Evolutionary conservation across 2,113 vertebrate genomes (phyloP).

Genomic region (Aythya baeri): DNA sequence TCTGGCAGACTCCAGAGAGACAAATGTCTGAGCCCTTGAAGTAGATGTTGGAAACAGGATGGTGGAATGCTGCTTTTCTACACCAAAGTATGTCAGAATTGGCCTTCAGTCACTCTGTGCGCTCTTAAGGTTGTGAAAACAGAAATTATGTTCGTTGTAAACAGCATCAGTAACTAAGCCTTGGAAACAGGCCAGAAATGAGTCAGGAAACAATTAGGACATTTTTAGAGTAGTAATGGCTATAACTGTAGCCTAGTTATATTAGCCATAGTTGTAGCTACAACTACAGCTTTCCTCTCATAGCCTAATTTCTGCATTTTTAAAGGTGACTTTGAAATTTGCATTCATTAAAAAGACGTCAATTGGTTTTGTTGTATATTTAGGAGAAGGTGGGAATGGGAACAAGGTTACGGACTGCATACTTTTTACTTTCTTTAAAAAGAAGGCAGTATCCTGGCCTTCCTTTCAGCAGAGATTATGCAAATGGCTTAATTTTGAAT

Average conservation of each 20-base stretch:
- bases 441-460: not conserved
- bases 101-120: no score
- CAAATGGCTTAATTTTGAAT: not conserved
- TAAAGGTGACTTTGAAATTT: not conserved
- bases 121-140: no score
- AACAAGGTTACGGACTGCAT: not conserved
- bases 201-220: not conserved
- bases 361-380: not conserved
- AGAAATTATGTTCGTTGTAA: no score
- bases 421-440: not conserved
- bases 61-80: no score
- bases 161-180: no score
- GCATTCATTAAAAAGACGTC: not conserved
- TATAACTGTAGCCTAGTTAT: no score
- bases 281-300: no score
- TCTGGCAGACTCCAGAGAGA: not conserved
- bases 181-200: not conserved
- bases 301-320: not conserved
- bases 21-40: no score
- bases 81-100: no score
- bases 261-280: no score
- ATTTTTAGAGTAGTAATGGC: not conserved
- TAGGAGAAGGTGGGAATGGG: not conserved
- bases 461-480: not conserved
- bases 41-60: no score